These are phyloP conservation scores for Amniataba percoides DNA, from an alignment of 2,797 vertebrate species.

Conservation along the genomic window DNA sequence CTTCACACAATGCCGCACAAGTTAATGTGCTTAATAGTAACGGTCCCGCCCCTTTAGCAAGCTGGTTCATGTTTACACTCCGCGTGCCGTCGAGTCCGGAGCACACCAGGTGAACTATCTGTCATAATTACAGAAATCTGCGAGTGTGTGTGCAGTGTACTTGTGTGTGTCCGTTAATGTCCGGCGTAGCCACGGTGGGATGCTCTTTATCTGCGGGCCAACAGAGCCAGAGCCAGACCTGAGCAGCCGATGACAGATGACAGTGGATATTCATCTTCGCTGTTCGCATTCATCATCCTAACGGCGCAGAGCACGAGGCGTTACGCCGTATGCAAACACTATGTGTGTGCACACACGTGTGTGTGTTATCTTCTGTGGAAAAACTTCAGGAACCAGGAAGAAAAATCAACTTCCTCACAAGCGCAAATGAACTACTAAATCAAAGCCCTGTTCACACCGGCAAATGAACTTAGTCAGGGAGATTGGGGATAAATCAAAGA, in stretches of 20 bases:
- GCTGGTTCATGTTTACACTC: conserved; percentile 55
- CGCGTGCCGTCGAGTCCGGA: conserved; percentile 50
- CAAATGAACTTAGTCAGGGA: conserved; percentile 32
- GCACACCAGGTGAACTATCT: conserved; percentile 60
- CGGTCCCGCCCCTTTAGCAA: conserved; percentile 72
- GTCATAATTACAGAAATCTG: conserved; percentile 68
- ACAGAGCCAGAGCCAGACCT: conserved; percentile 52
- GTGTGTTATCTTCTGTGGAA: background rate
- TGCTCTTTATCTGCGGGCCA: conserved; percentile 62
- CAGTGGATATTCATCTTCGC: conserved; percentile 69
- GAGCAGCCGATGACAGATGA: conserved; percentile 62
- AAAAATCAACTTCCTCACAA: conserved; percentile 35
- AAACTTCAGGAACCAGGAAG: conserved; percentile 20
- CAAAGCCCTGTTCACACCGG: conserved; percentile 32
- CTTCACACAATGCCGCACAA: conserved; percentile 83
- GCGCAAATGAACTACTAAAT: conserved; percentile 50
- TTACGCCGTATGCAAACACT: conserved; percentile 30
- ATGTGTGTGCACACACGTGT: background rate
- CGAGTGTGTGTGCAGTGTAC: background rate
- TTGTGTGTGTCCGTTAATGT: conserved; percentile 43
- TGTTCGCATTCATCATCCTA: conserved; percentile 67
- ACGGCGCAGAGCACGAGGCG: conserved; percentile 38
- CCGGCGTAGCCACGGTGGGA: conserved; percentile 42
- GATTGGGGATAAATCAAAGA: conserved; percentile 47
- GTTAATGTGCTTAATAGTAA: conserved; percentile 82